Base-by-base conservation (phyloP, 2,113 vertebrate species). In the Orycteropus afer region DNA sequence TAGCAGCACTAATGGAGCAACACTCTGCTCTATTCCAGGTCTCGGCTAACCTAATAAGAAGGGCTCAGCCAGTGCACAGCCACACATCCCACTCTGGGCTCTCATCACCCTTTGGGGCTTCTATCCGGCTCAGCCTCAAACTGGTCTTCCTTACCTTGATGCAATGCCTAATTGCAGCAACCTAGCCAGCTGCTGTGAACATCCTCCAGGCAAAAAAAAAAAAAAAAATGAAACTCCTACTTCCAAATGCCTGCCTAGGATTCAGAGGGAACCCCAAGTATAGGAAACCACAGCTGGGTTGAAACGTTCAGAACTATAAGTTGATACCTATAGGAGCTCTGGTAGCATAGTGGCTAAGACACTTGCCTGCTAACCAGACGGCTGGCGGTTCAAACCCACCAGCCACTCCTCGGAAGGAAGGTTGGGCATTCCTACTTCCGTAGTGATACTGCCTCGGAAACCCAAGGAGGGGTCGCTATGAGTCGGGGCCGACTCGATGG, bases 1-100 rank as follows among this genome's bases (percentile, higher is more conserved):
- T 42, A 1, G 61, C 13, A 42, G 13, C 32, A 13, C 20, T n/a
- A n/a, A n/a, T n/a, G n/a, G n/a, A n/a, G n/a, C n/a, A n/a, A n/a
- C n/a, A n/a, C 40, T 79, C 29, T 22, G 82, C 11, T 55, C n/a
- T 7, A 14, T 42, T 55, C 79, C 55, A 14, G 6, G 63, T 34
- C 37, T 40, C 37, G 23, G 22, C 37, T 37, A 71, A 10, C 69
- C n/a, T 23, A n/a, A 0, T 71, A 8, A 74, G 67, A 74, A 80
- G n/a, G 11, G 25, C 51, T 73, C 25, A 5, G 15, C 42, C 9
- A 18, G 78, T 40, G 7, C 25, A 23, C 7, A 9, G 23, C 2
- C 23, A 1, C 5, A 15, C 5, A 37, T 59, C 15, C 34, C 3
- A 3, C 37, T 34, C 32, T 51, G 8, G 20, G 12, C 1, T n/a